phyloP scores from a whole-genome alignment of 2,113 vertebrate species.

The Synodontis membranacea region DNA sequence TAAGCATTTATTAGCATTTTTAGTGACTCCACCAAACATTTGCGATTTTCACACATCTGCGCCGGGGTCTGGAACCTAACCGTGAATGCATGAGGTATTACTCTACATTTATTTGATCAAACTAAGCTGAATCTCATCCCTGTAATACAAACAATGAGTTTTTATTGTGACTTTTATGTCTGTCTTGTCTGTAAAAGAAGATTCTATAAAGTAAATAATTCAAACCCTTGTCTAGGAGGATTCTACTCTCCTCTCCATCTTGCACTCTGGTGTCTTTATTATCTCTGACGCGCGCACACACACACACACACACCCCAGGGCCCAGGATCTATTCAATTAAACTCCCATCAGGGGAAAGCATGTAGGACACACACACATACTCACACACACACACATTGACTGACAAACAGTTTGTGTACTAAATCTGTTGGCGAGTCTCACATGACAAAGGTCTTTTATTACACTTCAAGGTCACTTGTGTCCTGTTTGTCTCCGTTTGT shows the following conservation, averaged over 20 bases:
- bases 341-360: constrained; percentile 21
- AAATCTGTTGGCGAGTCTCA: constrained; percentile 2
- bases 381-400: constrained; percentile 17
- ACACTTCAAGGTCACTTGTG: not conserved
- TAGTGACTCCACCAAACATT: too few species aligned
- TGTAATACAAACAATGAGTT: not conserved
- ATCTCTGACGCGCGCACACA: not conserved
- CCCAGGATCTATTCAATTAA: constrained; percentile 45
- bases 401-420: not conserved
- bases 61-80: too few species aligned
- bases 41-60: too few species aligned
- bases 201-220: constrained; percentile 37
- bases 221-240: not conserved
- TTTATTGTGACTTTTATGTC: not conserved
- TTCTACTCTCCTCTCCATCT: not conserved
- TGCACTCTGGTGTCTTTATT: not conserved
- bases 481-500: not conserved
- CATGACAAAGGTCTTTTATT: constrained; percentile 1
- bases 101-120: not conserved
- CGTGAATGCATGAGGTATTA: too few species aligned
- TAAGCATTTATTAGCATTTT: too few species aligned
- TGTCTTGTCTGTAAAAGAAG: not conserved
- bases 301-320: constrained; percentile 11
- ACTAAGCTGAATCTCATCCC: not conserved
- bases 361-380: constrained; percentile 34